phyloP scores from a whole-genome alignment of 2,888 invertebrate genomes.

The Chalcis sispes region DNA sequence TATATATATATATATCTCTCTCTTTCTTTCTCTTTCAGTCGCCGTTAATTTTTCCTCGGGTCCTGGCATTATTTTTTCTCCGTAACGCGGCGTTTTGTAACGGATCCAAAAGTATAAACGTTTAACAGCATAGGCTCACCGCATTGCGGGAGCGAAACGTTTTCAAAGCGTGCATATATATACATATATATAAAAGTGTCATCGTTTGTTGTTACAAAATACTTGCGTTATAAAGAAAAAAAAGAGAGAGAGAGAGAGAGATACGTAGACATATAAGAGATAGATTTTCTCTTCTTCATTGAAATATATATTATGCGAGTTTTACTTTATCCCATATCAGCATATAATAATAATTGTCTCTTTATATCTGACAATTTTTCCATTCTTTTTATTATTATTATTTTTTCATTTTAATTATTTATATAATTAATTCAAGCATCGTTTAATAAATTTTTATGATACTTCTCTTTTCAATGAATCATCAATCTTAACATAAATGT shows the following conservation, averaged over 20 bases:
- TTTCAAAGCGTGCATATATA: no score
- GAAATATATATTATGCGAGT: conserved; percentile 34
- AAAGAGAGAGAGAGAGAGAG: neutral
- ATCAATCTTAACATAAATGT: neutral
- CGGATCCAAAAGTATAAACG: neutral
- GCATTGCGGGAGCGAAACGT: no score
- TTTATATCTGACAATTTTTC: conserved; percentile 8
- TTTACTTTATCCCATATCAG: conserved; percentile 24
- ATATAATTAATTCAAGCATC: neutral
- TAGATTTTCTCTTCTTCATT: conserved; percentile 21
- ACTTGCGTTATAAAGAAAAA: neutral
- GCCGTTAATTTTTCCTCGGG: neutral
- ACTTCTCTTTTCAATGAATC: conserved; percentile 16
- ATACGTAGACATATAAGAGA: conserved; percentile 22
- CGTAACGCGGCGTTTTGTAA: neutral
- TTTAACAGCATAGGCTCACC: no score
- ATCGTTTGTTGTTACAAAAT: conserved; percentile 40
- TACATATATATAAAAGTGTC: conserved; percentile 35
- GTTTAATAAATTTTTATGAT: neutral
- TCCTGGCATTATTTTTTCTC: neutral
- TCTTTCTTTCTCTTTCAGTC: neutral
- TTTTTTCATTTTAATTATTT: neutral
- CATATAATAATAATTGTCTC: conserved; percentile 25
- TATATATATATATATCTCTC: conserved; percentile 8
- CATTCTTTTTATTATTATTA: no score